Percentiles rank a stretch among this genome's conserved stretches.
Conservation (phyloP, 2,113 vertebrate species). For the Macquaria ambigua region DNA sequence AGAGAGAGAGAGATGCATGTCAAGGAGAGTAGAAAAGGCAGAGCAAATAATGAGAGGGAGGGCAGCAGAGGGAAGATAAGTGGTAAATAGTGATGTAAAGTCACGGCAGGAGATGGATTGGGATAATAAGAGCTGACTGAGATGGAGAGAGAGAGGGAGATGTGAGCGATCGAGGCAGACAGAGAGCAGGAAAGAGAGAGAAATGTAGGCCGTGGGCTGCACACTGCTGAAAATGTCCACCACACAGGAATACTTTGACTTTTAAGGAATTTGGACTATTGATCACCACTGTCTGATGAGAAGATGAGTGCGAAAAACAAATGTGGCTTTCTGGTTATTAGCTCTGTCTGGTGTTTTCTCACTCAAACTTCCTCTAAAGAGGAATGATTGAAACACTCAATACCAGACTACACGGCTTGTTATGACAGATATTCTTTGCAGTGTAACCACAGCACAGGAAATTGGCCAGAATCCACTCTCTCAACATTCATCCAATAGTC, state of each 20-base stretch:
- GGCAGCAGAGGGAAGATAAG: slow-evolving; percentile 68
- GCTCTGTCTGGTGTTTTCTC: not conserved
- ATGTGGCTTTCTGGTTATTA: slow-evolving; percentile 7
- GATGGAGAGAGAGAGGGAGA: slow-evolving; percentile 44
- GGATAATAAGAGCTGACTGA: slow-evolving; percentile 75
- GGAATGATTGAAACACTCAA: slow-evolving; percentile 11
- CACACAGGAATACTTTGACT: slow-evolving; percentile 17
- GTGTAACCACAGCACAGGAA: slow-evolving; percentile 58
- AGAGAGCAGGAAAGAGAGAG: slow-evolving; percentile 23
- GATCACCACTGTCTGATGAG: slow-evolving; percentile 38
- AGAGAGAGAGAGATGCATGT: slow-evolving; percentile 62
- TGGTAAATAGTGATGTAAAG: slow-evolving; percentile 80
- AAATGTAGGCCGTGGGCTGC: slow-evolving; percentile 24
- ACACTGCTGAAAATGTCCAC: slow-evolving; percentile 36
- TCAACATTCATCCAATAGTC: slow-evolving; percentile 38
- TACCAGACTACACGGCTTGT: not conserved
- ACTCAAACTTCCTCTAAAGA: slow-evolving; percentile 4
- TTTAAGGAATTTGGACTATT: slow-evolving; percentile 36
- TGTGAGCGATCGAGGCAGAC: slow-evolving; percentile 49
- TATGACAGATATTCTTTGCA: slow-evolving; percentile 49
- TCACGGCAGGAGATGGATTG: slow-evolving; percentile 75
- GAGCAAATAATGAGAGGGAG: slow-evolving; percentile 69
- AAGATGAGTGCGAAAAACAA: slow-evolving; percentile 1
- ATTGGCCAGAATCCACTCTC: slow-evolving; percentile 36
- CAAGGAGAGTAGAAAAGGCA: slow-evolving; percentile 69